A percentile compares a stretch with the other conserved stretches of the same genome.
phyloP scores from a whole-genome alignment of 2,113 vertebrate species.

The Desmodus rotundus region DNA sequence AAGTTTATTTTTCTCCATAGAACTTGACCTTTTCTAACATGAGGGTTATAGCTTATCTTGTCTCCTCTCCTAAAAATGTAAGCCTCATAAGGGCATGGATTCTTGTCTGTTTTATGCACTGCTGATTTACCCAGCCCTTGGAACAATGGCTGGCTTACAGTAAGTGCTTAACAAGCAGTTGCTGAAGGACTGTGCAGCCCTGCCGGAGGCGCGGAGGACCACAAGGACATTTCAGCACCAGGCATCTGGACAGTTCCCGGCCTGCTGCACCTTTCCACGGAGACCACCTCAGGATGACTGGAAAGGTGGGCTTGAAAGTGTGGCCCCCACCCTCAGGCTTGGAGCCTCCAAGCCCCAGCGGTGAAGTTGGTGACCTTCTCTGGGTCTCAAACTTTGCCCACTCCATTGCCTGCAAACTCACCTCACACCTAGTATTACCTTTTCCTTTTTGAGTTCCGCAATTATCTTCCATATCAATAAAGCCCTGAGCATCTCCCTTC shows the following conservation, averaged over 20 bases:
- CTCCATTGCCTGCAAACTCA: neutral
- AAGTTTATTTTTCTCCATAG: neutral
- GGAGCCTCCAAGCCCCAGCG: neutral
- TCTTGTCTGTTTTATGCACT: neutral
- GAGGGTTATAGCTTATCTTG: neutral
- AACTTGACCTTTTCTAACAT: neutral
- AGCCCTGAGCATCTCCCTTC: neutral
- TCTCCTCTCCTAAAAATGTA: neutral
- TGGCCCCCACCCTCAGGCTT: neutral
- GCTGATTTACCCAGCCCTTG: neutral
- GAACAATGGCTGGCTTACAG: neutral
- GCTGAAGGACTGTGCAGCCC: neutral
- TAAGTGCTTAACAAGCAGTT: neutral
- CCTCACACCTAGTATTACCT: neutral
- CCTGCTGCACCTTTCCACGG: neutral
- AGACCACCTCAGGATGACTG: rapidly evolving
- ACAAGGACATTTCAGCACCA: slow-evolving; percentile 26
- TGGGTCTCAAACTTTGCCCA: neutral
- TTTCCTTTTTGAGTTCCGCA: neutral
- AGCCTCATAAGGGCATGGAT: neutral
- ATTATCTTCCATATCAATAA: neutral
- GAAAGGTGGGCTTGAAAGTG: neutral
- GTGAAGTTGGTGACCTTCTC: neutral
- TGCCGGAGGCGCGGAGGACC: too few species aligned
- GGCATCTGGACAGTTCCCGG: neutral